Evolutionary conservation across 1,140 invertebrate genomes (phyloP), one percentile per base, ranked within the genome.

Genomic region (Pseudomyrmex gracilis): DNA sequence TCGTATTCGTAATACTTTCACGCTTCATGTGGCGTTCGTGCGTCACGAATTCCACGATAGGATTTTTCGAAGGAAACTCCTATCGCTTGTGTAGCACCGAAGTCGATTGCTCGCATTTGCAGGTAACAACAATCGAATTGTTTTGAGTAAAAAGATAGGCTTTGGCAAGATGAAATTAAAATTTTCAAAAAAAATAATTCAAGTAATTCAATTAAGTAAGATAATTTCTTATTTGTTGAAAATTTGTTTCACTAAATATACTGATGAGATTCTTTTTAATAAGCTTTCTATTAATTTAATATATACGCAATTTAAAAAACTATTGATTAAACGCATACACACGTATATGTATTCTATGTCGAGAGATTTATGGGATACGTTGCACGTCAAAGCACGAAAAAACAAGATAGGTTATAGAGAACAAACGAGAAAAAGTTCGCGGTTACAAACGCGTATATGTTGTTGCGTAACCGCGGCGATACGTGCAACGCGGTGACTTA

Each of bases 21-120:
- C 86, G 67, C 73, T 87, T 22, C 86, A 51, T 57, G 73, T 73
- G 78, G 73, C 86, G 51, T 10, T 34, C 57, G 73, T 55, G 58
- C 70, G 78, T 53, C 58, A 55, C 47, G 71, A 86, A 83, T 86
- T 83, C 58, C 20, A 15, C 24, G 77, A 45, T 17, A 53, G 9
- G 45, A 86, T 58, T 83, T 83, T 86, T 83, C 34, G 8, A 60
- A 76, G 15, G 24, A 70, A 67, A 83, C 83, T 34, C 49, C 17
- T 61, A 15, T 77, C 55, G 47, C 17, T 47, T 17, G 20, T 10
- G 10, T n/a, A 13, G 43, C 10, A 57, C 49, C 43, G 34, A 34
- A 45, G 34, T 20, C 15, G 22, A 58, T 1, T 49, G 34, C 2
- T 10, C 53, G 61, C 24, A 2, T 73, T 5, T 34, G 34, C 5